phyloP scores from a whole-genome alignment of 2,797 vertebrate genomes.

The Crax fasciolata region DNA sequence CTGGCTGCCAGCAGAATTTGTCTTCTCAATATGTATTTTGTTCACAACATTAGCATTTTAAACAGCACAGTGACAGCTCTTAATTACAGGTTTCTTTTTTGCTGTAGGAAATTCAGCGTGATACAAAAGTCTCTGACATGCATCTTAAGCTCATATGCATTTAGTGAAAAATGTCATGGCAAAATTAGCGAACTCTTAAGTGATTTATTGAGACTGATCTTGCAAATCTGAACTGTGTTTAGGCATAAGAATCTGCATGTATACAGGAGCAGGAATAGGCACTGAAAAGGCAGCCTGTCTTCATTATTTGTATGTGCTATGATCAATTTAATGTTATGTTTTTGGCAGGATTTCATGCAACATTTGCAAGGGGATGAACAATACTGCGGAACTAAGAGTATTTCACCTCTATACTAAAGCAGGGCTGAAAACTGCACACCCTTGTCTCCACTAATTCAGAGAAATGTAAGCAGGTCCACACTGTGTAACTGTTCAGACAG shows the following conservation, averaged over 20 bases:
- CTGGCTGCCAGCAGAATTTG: neutral
- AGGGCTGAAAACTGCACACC: neutral
- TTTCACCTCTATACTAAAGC: neutral
- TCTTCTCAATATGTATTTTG: neutral
- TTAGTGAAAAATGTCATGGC: neutral
- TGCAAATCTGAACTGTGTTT: neutral
- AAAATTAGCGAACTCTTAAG: constrained; percentile 4
- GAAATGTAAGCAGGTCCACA: neutral
- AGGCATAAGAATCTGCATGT: neutral
- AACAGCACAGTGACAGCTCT: neutral
- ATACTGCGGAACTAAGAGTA: neutral
- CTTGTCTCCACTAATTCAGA: neutral
- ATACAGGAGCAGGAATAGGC: neutral
- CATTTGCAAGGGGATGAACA: constrained; percentile 2
- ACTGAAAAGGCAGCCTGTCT: neutral
- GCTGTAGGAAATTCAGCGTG: neutral
- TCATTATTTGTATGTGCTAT: neutral
- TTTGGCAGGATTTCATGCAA: neutral
- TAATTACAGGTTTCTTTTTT: neutral
- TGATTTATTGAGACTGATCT: neutral
- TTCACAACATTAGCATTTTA: neutral
- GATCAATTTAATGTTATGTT: neutral
- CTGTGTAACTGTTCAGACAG: neutral
- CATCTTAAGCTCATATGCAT: neutral
- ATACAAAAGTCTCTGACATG: neutral